Evolutionary conservation across 2,113 vertebrate genomes (phyloP).

Genomic region (Sphaerodactylus townsendi): DNA sequence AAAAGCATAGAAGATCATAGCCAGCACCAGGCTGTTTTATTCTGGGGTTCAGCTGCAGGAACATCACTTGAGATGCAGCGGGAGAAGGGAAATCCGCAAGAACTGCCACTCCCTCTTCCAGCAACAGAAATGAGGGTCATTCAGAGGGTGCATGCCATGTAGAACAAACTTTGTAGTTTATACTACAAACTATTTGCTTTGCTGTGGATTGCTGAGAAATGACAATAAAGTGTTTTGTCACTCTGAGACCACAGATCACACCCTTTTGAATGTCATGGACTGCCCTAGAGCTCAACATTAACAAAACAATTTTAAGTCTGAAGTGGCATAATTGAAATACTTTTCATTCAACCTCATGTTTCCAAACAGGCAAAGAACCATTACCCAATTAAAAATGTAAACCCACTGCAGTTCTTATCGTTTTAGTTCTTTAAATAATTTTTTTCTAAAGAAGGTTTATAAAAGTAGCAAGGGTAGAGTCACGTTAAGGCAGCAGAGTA

Average conservation of each 20-base stretch:
- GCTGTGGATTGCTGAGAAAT: not conserved
- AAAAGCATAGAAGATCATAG: not conserved
- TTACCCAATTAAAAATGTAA: constrained; percentile 33
- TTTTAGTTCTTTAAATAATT: constrained; percentile 33
- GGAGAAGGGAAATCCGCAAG: no score
- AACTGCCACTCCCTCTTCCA: no score
- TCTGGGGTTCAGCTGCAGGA: no score
- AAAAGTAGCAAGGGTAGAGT: constrained; percentile 59
- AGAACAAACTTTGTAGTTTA: not conserved
- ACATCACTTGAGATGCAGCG: no score
- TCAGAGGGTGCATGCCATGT: not conserved
- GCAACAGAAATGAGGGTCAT: no score
- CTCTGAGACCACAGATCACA: not conserved
- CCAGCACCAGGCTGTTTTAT: not conserved
- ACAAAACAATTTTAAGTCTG: constrained; percentile 49
- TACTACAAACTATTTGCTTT: not conserved
- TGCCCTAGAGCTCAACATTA: constrained; percentile 41
- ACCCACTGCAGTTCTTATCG: constrained; percentile 21
- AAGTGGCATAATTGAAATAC: constrained; percentile 1
- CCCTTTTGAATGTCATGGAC: constrained; percentile 28
- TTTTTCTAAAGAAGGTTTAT: constrained; percentile 63
- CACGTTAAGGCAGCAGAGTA: constrained; percentile 62
- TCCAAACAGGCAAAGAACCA: constrained; percentile 55
- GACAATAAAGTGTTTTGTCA: not conserved
- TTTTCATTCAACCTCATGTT: not conserved